Evolutionary conservation across 2,113 vertebrate genomes (phyloP).

Genomic region (Albula glossodonta): DNA sequence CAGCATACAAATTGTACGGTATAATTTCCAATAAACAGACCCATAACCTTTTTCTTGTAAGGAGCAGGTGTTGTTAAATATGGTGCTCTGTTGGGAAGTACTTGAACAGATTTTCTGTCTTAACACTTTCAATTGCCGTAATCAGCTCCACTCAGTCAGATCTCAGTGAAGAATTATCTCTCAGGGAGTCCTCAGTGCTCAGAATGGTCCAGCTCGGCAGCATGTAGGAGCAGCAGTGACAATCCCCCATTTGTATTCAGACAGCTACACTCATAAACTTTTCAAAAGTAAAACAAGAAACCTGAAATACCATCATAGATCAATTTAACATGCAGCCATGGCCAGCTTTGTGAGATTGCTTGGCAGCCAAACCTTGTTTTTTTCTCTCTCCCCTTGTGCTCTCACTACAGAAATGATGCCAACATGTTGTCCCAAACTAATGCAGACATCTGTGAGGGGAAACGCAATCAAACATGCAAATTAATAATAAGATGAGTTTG

Average conservation of each 20-base stretch:
- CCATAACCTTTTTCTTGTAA: constrained; percentile 13
- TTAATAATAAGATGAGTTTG: constrained; percentile 43
- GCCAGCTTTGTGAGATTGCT: constrained; percentile 5
- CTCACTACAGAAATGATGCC: constrained; percentile 44
- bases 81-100: constrained; percentile 19
- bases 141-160: constrained; percentile 27
- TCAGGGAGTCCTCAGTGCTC: constrained; percentile 9
- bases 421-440: constrained; percentile 40
- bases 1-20: neutral
- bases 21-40: constrained; percentile 2
- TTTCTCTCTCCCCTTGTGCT: constrained; percentile 1
- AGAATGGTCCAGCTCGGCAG: neutral
- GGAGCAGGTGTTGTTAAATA: constrained; percentile 15
- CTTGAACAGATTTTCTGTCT: constrained; percentile 25
- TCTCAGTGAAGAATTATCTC: constrained; percentile 21
- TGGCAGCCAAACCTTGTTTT: constrained; percentile 33
- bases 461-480: constrained; percentile 52
- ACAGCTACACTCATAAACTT: constrained; percentile 17
- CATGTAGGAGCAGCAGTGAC: neutral
- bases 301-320: constrained; percentile 12
- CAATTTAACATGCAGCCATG: constrained; percentile 17
- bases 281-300: constrained; percentile 26
- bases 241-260: neutral
- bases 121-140: constrained; percentile 22
- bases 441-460: constrained; percentile 42